Conservation (phyloP, 2,888 invertebrate species). For the Leucoma salicis region DNA sequence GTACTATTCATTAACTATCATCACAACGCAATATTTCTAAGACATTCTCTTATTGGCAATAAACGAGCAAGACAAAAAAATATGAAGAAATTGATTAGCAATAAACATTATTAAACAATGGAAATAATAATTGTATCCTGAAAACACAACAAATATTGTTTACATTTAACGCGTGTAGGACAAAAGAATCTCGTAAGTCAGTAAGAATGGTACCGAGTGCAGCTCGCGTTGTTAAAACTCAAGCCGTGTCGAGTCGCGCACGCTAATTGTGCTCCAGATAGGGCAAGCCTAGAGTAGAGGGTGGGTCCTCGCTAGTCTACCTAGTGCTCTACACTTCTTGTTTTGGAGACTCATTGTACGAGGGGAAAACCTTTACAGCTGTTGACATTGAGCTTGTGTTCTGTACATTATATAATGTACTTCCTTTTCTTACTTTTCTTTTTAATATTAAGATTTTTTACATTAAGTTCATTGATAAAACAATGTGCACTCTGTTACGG, state of each 20-base stretch:
- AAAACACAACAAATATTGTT: constrained; percentile 43
- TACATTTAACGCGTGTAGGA: constrained; percentile 50
- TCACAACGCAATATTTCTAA: no score
- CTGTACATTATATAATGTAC: constrained; percentile 15
- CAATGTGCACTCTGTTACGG: no score
- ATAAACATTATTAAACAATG: background rate
- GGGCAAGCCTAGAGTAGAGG: constrained; percentile 34
- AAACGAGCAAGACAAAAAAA: no score
- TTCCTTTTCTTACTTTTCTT: no score
- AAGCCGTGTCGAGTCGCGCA: constrained; percentile 77
- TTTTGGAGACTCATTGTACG: constrained; percentile 60
- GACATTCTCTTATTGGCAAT: no score
- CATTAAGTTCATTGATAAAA: no score
- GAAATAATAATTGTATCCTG: constrained; percentile 18
- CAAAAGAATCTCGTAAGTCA: constrained; percentile 50
- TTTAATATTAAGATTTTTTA: no score
- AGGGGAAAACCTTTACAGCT: constrained; percentile 60
- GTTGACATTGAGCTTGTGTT: constrained; percentile 70
- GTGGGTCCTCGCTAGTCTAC: constrained; percentile 28
- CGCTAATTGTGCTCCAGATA: constrained; percentile 78
- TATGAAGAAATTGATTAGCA: background rate
- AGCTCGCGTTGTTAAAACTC: constrained; percentile 79
- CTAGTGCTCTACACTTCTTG: constrained; percentile 65
- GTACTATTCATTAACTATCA: no score
- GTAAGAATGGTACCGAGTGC: constrained; percentile 74